phyloP scores from a whole-genome alignment of 2,888 invertebrate species.

The Troglohyphantes excavatus region DNA sequence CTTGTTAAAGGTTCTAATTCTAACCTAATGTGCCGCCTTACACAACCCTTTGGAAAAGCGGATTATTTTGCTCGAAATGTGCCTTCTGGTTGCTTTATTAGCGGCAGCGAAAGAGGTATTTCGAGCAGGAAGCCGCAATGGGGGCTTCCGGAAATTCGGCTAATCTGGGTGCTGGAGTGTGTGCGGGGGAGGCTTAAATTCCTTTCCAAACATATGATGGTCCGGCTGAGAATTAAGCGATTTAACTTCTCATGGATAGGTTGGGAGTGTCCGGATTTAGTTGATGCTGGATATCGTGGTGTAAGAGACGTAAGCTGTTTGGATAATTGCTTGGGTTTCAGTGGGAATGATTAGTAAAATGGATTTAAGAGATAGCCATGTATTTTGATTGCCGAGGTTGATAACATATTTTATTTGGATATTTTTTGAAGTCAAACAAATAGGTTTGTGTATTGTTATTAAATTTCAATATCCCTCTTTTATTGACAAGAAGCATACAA shows the following conservation, averaged over 20 bases:
- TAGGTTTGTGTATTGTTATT: no score
- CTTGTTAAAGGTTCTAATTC: constrained; percentile 72
- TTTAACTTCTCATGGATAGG: neutral
- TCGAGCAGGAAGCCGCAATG: constrained; percentile 16
- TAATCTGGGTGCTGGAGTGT: constrained; percentile 37
- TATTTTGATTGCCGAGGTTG: neutral
- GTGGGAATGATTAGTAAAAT: neutral
- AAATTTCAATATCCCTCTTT: no score
- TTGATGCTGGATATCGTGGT: no score
- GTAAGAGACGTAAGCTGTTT: no score
- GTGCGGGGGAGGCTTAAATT: constrained; percentile 1
- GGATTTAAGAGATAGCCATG: neutral
- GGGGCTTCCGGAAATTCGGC: constrained; percentile 22
- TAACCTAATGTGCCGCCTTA: constrained; percentile 63
- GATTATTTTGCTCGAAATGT: constrained; percentile 51
- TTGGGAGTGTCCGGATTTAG: neutral
- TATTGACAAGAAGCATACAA: no score
- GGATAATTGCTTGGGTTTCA: neutral
- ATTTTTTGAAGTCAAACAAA: no score
- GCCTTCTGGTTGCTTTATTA: constrained; percentile 50
- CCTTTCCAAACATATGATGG: neutral
- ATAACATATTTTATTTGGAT: no score
- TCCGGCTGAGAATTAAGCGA: constrained; percentile 16
- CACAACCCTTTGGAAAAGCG: constrained; percentile 30
- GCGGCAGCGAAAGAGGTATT: neutral